Evolutionary conservation across 2,888 invertebrate genomes (phyloP), one percentile per base, ranked within the genome.

Genomic region (Rhagophthalmus giganteus): DNA sequence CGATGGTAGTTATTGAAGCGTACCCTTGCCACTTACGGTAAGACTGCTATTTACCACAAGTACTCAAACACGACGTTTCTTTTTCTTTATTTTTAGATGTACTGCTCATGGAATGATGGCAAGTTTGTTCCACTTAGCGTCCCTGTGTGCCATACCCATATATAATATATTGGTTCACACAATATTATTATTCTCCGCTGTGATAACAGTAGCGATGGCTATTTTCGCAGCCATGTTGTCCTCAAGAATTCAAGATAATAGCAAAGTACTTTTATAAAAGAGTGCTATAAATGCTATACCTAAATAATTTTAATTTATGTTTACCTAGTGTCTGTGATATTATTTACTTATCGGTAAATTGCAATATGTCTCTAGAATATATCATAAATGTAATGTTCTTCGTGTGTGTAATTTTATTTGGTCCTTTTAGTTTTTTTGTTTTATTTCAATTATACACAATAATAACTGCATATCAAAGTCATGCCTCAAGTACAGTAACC

Each of bases 11-110:
- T 1, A 72, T 82, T 1, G 80, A 81, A 53, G 74, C 73, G 0
- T 83, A 81, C 60, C 82, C 82, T 0, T 81, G 82, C 54, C 78
- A 81, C 60, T 72, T 82, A 58, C 80, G 83, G 83, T 81, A 39
- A 65, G 64, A 41, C 32, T 2, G 24, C 20, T 33, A 30, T 32
- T 13, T 9, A 41, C n/a, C 16, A 33, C 2, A 20, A 20, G 7
- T 20, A 7, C 13, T 45, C n/a, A n/a, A n/a, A n/a, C n/a, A n/a
- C n/a, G n/a, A n/a, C n/a, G n/a, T n/a, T n/a, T n/a, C n/a, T n/a
- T n/a, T n/a, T n/a, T n/a, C n/a, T n/a, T n/a, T n/a, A n/a, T n/a
- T n/a, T n/a, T n/a, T 69, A 82, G 82, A 57, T 82, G 82, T 64
- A 80, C 80, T 0, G 79, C 79, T 0, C 81, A 79, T 65, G 83